Conservation (phyloP, 2,797 vertebrate species). For the Martes flavigula region DNA sequence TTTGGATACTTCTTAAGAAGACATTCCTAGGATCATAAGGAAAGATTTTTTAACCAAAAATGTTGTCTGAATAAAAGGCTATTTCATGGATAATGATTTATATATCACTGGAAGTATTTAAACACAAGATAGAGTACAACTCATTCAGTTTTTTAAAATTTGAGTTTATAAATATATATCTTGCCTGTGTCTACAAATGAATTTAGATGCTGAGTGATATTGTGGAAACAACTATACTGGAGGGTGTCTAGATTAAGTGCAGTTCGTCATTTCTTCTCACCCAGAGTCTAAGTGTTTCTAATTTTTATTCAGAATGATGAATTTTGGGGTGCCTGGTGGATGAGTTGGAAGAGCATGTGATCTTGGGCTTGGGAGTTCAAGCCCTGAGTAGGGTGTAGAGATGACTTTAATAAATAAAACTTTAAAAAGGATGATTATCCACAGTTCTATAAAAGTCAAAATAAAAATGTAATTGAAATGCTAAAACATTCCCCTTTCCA, state of each 20-base stretch:
- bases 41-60: not conserved
- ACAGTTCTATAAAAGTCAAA: not conserved
- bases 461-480: not conserved
- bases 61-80: not conserved
- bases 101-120: not conserved
- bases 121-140: not conserved
- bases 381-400: not conserved
- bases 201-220: not conserved
- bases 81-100: not conserved
- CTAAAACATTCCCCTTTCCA: not conserved
- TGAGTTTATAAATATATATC: not conserved
- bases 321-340: not conserved
- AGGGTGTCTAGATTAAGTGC: not conserved
- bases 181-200: not conserved
- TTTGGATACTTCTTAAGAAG: not conserved
- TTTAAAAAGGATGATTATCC: not conserved
- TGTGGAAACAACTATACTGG: not conserved
- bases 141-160: not conserved
- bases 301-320: not conserved
- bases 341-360: not conserved
- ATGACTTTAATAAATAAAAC: not conserved
- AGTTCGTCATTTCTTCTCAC: not conserved
- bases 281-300: not conserved
- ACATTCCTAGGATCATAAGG: not conserved
- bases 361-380: not conserved